These are phyloP conservation scores for Phoxinus phoxinus DNA, from an alignment of 2,113 vertebrate genomes.

Conservation along the genomic window DNA sequence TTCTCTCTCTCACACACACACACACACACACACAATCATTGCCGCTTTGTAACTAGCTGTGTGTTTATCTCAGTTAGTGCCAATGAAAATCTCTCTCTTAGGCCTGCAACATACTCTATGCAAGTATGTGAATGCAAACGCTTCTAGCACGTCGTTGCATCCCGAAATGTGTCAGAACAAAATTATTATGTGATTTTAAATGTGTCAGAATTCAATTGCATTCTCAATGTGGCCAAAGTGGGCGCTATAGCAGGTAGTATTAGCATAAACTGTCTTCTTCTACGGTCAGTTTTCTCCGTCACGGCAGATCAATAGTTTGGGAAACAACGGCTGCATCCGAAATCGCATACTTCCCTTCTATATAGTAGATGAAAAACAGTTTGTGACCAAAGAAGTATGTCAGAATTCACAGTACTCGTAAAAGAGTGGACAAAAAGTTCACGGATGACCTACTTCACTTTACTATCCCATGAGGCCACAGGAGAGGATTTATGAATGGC, in stretches of 20 bases:
- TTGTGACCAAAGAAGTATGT: no score
- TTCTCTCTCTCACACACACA: slow-evolving; percentile 32
- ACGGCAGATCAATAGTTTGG: background rate
- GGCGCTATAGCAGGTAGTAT: no score
- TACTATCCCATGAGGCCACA: no score
- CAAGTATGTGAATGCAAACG: background rate
- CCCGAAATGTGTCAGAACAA: background rate
- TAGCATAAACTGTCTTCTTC: background rate
- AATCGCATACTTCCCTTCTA: no score
- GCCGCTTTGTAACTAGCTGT: slow-evolving; percentile 59
- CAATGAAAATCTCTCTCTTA: slow-evolving; percentile 37
- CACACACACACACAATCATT: slow-evolving; percentile 62
- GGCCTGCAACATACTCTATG: slow-evolving; percentile 6
- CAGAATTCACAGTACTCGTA: no score
- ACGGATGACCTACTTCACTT: no score
- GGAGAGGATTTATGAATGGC: no score
- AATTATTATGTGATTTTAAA: background rate
- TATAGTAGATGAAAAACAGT: no score
- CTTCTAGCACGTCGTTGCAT: background rate
- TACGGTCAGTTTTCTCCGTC: background rate
- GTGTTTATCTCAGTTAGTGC: slow-evolving; percentile 63
- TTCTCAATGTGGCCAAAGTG: background rate
- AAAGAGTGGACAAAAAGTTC: no score
- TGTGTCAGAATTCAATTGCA: background rate
- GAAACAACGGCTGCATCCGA: background rate